These are phyloP conservation scores for Sebastes miniatus DNA, from an alignment of 2,797 vertebrate species.

Conservation along the genomic window DNA sequence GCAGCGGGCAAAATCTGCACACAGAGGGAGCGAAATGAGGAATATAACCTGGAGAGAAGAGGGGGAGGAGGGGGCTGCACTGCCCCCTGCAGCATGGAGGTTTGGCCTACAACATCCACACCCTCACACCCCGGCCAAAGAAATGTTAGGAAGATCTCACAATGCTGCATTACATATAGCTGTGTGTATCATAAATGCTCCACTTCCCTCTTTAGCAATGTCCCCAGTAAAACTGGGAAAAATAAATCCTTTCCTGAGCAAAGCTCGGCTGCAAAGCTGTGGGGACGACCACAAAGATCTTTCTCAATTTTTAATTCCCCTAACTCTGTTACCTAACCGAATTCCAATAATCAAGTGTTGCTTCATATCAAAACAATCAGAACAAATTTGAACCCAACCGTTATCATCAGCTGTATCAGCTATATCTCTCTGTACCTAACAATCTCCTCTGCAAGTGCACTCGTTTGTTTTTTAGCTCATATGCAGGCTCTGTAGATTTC, in stretches of 20 bases:
- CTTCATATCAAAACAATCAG: conserved; percentile 7
- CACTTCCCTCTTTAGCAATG: background rate
- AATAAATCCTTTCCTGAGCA: background rate
- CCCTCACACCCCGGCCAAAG: conserved; percentile 42
- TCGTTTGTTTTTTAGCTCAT: background rate
- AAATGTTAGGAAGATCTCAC: conserved; percentile 19
- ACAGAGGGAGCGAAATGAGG: conserved; percentile 53
- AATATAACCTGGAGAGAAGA: conserved; percentile 77
- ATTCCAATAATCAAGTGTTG: background rate
- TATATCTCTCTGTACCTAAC: background rate
- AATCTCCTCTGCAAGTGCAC: background rate
- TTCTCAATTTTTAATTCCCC: conserved; percentile 45
- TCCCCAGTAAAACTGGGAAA: background rate
- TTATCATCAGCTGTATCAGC: background rate
- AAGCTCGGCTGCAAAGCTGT: background rate
- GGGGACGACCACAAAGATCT: background rate
- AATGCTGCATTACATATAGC: background rate
- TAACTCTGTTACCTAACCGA: conserved; percentile 45
- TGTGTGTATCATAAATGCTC: background rate
- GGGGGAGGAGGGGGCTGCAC: conserved; percentile 46
- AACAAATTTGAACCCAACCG: conserved; percentile 9
- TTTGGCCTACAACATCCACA: conserved; percentile 64
- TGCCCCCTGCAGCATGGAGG: conserved; percentile 64
- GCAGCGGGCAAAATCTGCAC: conserved; percentile 45
- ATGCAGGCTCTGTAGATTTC: background rate